Base-by-base conservation (phyloP, 2,113 vertebrate genomes). In the Passer domesticus region DNA sequence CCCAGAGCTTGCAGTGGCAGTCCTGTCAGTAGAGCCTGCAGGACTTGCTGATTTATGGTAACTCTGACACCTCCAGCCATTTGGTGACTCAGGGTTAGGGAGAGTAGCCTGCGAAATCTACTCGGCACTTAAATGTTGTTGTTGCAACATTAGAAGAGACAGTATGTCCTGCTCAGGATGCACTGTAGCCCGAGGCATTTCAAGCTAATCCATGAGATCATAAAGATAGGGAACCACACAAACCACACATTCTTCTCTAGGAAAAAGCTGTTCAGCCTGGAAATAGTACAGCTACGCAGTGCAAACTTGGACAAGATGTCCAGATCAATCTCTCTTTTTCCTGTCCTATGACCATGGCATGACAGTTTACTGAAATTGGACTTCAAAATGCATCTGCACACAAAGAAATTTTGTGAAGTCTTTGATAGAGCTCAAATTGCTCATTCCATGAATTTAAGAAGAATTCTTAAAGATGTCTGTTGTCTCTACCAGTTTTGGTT, bases 141-240 rank as follows among this genome's bases (percentile, higher is more conserved):
- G 30, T 94, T 82, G 89, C 39, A 70, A 78, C 60, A 13, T 79
- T 39, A 0, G 43, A 8, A 91, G 77, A 81, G 52, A 88, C 70
- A 55, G 70, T 27, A 53, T 1, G 35, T 91, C 49, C 87, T 47
- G 73, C 33, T 78, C 55, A 39, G 73, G 55, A 50, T 33, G 73
- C 22, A 8, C 30, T 1, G 0, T 41, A 89, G 46, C 64, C 68
- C 0, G 0, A 84, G 77, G 73, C 2, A 1, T 73, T 90, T 88
- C 30, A 31, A 21, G 19, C 41, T 83, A 60, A 67, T 94, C 43
- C n/a, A 4, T 74, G 83, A 83, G 55, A 62, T 91, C 76, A 15
- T 37, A 23, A 79, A 47, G 33, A 22, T 11, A 23, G 47, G 18
- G 39, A 83, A 31, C 49, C 35, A 70, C 49, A 70, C 63, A 83